A percentile compares a stretch with the other conserved stretches of the same genome.
Evolutionary conservation across 2,113 vertebrate species (phyloP).

Genomic region (Scopus umbretta): DNA sequence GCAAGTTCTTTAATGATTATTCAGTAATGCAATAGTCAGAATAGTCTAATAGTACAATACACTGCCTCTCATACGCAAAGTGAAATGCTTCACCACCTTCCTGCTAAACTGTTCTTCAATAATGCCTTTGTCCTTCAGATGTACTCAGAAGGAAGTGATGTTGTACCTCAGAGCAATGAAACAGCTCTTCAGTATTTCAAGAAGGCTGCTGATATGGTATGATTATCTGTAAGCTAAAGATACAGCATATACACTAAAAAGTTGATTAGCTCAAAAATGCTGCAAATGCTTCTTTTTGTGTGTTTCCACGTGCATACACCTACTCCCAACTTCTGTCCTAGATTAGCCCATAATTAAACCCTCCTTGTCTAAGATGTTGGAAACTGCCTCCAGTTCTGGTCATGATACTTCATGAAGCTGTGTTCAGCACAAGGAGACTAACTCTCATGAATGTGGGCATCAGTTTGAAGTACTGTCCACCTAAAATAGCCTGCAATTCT

Average conservation of each 20-base stretch:
- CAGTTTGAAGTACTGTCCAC: neutral
- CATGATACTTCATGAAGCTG: neutral
- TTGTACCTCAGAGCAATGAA: slow-evolving; percentile 92
- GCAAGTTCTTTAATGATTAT: neutral
- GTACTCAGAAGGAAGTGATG: slow-evolving; percentile 97
- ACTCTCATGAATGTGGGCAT: neutral
- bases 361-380: neutral
- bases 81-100: neutral
- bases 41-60: neutral
- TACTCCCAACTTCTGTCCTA: neutral
- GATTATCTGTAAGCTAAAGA: neutral
- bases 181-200: slow-evolving; percentile 96
- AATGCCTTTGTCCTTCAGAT: slow-evolving; percentile 77
- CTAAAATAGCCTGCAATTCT: neutral
- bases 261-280: neutral
- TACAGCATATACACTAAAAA: neutral
- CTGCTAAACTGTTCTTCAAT: neutral
- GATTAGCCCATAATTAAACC: neutral
- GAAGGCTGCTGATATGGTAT: slow-evolving; percentile 96
- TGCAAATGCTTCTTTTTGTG: neutral
- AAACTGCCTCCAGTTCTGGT: neutral
- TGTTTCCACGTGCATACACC: neutral
- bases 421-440: neutral
- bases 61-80: neutral
- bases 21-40: neutral